These are phyloP conservation scores for Lycaena phlaeas DNA, from an alignment of 2,888 invertebrate species.

Conservation along the genomic window DNA sequence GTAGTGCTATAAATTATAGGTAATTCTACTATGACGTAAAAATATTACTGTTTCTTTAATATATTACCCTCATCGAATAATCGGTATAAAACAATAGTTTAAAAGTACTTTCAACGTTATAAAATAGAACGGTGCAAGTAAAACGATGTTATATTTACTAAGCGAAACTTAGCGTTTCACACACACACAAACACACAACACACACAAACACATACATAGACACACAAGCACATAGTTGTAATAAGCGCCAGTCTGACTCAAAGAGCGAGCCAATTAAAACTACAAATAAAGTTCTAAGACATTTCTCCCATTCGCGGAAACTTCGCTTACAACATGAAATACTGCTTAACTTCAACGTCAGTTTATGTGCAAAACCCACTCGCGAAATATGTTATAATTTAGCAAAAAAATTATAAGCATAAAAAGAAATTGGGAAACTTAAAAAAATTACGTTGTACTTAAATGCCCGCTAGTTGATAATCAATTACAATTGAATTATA, in stretches of 20 bases:
- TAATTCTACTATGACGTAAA: too few relatives aligned
- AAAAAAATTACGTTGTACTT: too few relatives aligned
- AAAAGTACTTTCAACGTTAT: too few relatives aligned
- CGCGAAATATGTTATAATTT: too few relatives aligned
- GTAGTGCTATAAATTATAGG: too few relatives aligned
- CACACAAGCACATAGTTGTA: slow-evolving; percentile 35
- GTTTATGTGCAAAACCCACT: background rate
- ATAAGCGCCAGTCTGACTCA: slow-evolving; percentile 34
- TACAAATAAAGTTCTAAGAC: slow-evolving; percentile 51
- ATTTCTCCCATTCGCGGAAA: slow-evolving; percentile 30
- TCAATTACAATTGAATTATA: too few relatives aligned
- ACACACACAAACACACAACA: slow-evolving; percentile 9
- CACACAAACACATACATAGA: slow-evolving; percentile 17
- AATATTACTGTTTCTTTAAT: too few relatives aligned
- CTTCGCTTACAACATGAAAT: slow-evolving; percentile 21
- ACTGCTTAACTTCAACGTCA: background rate
- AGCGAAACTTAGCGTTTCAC: background rate
- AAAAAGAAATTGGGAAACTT: too few relatives aligned
- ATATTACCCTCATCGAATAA: too few relatives aligned
- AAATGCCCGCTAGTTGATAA: too few relatives aligned
- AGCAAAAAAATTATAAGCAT: too few relatives aligned
- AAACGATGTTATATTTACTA: background rate
- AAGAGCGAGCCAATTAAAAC: slow-evolving; percentile 50
- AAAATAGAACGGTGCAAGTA: background rate
- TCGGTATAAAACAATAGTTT: too few relatives aligned